These are phyloP conservation scores for Drosophila kanapiae DNA, from an alignment of 1,140 invertebrate genomes.

Conservation along the genomic window DNA sequence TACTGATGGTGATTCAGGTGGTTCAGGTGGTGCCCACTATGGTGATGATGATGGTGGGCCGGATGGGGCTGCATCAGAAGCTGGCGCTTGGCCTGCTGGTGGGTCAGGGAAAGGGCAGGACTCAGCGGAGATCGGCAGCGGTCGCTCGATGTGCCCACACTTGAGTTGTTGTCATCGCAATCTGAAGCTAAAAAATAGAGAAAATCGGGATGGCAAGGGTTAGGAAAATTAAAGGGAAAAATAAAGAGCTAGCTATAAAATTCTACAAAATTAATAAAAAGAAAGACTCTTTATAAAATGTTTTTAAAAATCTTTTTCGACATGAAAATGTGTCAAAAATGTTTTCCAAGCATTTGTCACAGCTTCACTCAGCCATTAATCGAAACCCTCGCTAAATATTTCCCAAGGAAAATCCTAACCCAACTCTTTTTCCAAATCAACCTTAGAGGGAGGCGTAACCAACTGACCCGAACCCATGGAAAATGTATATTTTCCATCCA, in stretches of 20 bases:
- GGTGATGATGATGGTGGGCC: constrained; percentile 49
- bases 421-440: constrained; percentile 10
- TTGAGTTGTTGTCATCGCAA: constrained; percentile 83
- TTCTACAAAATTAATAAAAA: too few species aligned
- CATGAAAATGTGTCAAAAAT: neutral
- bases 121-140: constrained; percentile 77
- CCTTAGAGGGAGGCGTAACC: constrained; percentile 9
- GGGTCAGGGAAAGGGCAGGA: constrained; percentile 58
- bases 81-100: constrained; percentile 72
- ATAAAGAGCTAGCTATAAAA: neutral
- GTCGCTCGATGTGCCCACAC: constrained; percentile 79
- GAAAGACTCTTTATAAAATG: too few species aligned
- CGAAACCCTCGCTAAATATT: constrained; percentile 1
- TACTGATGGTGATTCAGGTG: constrained; percentile 50
- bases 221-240: neutral
- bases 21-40: constrained; percentile 31
- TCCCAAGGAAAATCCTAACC: neutral
- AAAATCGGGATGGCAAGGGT: neutral
- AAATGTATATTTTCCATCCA: constrained; percentile 10
- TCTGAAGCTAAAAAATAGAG: constrained; percentile 65
- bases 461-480: constrained; percentile 22
- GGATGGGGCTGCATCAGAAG: constrained; percentile 69
- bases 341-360: neutral
- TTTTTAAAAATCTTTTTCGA: neutral
- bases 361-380: neutral